Conservation (phyloP, 2,888 invertebrate genomes). For the Physocephala rufipes region DNA sequence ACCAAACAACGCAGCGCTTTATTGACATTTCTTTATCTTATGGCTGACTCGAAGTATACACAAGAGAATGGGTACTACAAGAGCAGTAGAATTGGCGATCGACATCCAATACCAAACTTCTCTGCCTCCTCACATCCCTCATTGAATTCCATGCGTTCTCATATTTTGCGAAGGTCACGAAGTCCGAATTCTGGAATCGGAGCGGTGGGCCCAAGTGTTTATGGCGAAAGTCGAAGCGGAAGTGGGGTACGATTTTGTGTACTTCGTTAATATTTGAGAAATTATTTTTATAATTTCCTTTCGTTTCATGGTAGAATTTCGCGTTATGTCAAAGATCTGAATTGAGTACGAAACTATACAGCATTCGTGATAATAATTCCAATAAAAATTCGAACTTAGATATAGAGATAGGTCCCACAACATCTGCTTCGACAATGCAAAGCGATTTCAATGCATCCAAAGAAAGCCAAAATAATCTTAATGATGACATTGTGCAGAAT, state of each 20-base stretch:
- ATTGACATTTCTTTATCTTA: conserved; percentile 66
- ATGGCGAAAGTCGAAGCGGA: conserved; percentile 16
- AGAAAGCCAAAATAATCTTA: conserved; percentile 44
- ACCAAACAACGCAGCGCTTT: conserved; percentile 72
- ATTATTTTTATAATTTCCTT: neutral
- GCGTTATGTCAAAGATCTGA: conserved; percentile 15
- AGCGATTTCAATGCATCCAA: conserved; percentile 38
- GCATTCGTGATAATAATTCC: conserved; percentile 18
- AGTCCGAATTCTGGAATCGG: neutral
- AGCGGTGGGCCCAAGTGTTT: neutral
- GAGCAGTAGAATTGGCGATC: conserved; percentile 32
- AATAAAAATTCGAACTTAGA: conserved; percentile 20
- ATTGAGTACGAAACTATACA: conserved; percentile 11
- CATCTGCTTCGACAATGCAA: conserved; percentile 11
- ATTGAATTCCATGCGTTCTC: conserved; percentile 46
- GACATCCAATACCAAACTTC: conserved; percentile 35
- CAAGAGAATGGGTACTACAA: conserved; percentile 45
- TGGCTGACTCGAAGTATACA: conserved; percentile 52
- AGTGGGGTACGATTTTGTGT: conserved; percentile 1
- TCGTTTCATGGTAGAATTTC: neutral
- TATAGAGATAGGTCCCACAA: conserved; percentile 21
- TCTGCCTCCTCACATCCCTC: conserved; percentile 43
- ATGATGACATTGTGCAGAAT: conserved; percentile 73
- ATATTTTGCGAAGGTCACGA: conserved; percentile 44
- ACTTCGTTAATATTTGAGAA: neutral